Conservation (phyloP, 2,113 vertebrate species). For the Rhinolophus ferrumequinum region DNA sequence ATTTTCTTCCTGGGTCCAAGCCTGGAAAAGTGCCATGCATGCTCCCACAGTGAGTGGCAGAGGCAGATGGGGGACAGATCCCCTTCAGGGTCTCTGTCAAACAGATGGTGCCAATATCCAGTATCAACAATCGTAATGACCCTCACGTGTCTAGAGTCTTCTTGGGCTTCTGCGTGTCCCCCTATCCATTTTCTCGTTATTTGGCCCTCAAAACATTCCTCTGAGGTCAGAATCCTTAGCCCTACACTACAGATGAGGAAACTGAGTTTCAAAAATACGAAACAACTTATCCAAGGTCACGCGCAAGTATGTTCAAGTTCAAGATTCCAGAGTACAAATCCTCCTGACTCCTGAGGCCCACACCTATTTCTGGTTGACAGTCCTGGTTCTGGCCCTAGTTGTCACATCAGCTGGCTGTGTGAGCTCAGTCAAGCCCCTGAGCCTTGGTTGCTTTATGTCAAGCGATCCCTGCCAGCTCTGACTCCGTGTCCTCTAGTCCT, state of each 20-base stretch:
- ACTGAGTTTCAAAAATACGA: not conserved
- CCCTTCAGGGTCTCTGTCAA: conserved; percentile 70
- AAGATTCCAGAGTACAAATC: not conserved
- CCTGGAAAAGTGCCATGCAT: not conserved
- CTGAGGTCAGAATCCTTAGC: not conserved
- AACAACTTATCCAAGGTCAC: not conserved
- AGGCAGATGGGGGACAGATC: not conserved
- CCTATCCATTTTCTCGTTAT: not conserved
- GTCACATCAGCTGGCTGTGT: not conserved
- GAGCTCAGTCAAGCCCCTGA: not conserved
- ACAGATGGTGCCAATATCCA: conserved; percentile 76
- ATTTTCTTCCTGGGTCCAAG: not conserved
- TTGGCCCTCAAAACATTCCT: not conserved
- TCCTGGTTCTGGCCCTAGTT: not conserved
- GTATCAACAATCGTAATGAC: not conserved
- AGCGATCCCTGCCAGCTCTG: conserved; percentile 3
- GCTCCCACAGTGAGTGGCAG: conserved; percentile 4
- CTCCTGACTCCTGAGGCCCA: not conserved
- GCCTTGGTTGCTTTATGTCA: not conserved
- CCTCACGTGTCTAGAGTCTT: not conserved
- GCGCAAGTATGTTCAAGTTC: not conserved
- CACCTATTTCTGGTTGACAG: not conserved
- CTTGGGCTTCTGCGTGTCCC: not conserved
- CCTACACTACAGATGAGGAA: not conserved
- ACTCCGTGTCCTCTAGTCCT: not conserved